These are phyloP conservation scores for Camponotus floridanus DNA, from an alignment of 1,140 invertebrate species.

Conservation along the genomic window DNA sequence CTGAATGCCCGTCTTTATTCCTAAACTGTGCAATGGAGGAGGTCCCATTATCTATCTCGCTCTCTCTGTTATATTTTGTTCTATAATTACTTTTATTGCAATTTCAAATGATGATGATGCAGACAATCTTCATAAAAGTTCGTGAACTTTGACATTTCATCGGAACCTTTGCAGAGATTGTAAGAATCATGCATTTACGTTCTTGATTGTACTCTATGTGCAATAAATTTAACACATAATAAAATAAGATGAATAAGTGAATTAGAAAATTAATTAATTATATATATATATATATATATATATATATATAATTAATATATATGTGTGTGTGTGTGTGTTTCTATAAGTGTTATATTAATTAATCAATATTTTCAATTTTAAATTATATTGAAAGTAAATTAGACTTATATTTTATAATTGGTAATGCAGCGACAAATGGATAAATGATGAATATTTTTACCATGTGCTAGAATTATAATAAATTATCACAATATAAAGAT, in stretches of 20 bases:
- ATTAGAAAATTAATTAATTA: slow-evolving; percentile 17
- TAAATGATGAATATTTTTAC: no score
- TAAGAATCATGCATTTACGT: neutral
- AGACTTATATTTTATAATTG: no score
- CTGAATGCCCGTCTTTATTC: slow-evolving; percentile 76
- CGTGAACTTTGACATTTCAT: slow-evolving; percentile 30
- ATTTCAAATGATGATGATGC: neutral
- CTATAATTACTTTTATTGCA: slow-evolving; percentile 69
- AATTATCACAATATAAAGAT: no score
- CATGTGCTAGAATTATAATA: no score
- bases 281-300: no score
- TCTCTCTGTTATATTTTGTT: slow-evolving; percentile 61
- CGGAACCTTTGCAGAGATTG: neutral
- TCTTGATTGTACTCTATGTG: neutral
- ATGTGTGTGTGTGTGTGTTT: no score
- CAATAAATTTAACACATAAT: neutral
- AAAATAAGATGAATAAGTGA: neutral
- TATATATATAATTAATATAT: no score
- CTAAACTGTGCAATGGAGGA: slow-evolving; percentile 45
- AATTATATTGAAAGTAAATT: no score
- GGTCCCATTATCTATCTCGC: slow-evolving; percentile 66
- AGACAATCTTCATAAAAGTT: neutral
- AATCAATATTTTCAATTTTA: no score
- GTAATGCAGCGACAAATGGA: no score
- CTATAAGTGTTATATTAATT: no score